Conservation (phyloP, 2,113 vertebrate genomes). For the Tylochromis polylepis region DNA sequence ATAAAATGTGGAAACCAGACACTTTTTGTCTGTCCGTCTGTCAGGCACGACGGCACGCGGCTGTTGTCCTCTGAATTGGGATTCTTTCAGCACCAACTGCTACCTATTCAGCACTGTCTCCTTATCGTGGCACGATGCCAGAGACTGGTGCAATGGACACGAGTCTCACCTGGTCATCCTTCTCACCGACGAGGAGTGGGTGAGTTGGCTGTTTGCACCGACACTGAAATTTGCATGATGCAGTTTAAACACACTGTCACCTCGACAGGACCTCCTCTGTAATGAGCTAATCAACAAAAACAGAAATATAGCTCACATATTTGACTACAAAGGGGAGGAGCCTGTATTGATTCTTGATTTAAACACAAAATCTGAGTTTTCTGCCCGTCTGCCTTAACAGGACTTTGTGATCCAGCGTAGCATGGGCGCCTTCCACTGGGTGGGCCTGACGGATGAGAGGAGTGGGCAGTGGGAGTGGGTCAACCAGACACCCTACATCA, state of each 20-base stretch:
- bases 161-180: constrained; percentile 47
- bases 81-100: neutral
- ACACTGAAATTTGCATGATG: neutral
- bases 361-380: neutral
- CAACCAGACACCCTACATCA: constrained; percentile 59
- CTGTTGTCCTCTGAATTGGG: constrained; percentile 51
- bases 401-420: neutral
- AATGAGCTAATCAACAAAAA: neutral
- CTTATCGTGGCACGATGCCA: constrained; percentile 12
- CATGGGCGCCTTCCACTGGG: neutral
- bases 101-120: neutral
- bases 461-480: constrained; percentile 61
- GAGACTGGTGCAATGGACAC: constrained; percentile 49
- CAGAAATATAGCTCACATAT: fast-evolving
- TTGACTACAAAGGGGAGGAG: neutral
- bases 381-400: neutral
- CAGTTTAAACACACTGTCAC: neutral
- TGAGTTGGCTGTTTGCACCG: constrained; percentile 17
- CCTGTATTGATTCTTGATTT: fast-evolving
- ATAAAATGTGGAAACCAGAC: neutral
- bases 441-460: constrained; percentile 48
- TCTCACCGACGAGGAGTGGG: constrained; percentile 37
- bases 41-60: neutral
- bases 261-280: fast-evolving
- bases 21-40: neutral